These are phyloP conservation scores for Physella acuta DNA, from an alignment of 1,140 invertebrate genomes.

Conservation along the genomic window DNA sequence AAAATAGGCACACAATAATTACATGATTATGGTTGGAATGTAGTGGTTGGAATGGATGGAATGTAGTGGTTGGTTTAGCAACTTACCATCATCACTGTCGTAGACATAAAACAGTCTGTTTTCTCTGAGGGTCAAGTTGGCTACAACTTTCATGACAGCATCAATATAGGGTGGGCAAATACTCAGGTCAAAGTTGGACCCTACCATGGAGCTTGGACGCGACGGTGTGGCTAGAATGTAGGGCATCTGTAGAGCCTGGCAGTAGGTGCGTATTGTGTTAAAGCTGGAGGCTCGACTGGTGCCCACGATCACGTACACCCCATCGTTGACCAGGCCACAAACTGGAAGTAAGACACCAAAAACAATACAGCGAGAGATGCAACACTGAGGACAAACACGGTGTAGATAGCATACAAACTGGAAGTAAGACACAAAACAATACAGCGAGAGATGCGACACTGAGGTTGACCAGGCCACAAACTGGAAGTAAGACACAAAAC, in stretches of 20 bases:
- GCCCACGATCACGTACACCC: slow-evolving; percentile 86
- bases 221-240: slow-evolving; percentile 69
- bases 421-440: not conserved
- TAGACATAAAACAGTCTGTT: slow-evolving; percentile 91
- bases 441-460: not conserved
- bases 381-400: not conserved
- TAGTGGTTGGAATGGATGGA: too few species aligned
- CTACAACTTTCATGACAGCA: slow-evolving; percentile 87
- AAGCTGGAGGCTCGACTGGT: slow-evolving; percentile 88
- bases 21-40: too few species aligned
- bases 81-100: slow-evolving; percentile 90
- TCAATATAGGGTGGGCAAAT: slow-evolving; percentile 91
- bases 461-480: not conserved
- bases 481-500: not conserved
- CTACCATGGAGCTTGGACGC: slow-evolving; percentile 21
- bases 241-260: slow-evolving; percentile 73
- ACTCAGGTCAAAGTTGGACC: slow-evolving; percentile 59
- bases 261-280: slow-evolving; percentile 84
- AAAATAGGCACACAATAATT: too few species aligned
- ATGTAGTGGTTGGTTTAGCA: too few species aligned
- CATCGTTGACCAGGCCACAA: slow-evolving; percentile 84
- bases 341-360: slow-evolving; percentile 70
- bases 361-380: not conserved
- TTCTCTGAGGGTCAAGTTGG: slow-evolving; percentile 80
- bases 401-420: not conserved